Percentiles rank a stretch among this genome's conserved stretches.
Evolutionary conservation across 2,113 vertebrate genomes (phyloP).

Genomic region (Ranitomeya imitator): DNA sequence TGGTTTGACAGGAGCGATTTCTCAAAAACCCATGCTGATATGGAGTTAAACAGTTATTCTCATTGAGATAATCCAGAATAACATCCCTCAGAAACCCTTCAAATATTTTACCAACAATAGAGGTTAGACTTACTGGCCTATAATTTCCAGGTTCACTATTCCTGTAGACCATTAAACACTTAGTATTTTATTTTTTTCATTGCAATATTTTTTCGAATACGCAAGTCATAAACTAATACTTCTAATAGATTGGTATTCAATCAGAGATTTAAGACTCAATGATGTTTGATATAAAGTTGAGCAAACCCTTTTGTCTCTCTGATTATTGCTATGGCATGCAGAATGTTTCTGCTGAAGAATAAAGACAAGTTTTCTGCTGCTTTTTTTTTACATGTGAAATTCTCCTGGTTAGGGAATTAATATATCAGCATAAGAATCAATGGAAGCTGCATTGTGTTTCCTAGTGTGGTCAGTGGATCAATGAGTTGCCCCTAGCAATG

Average conservation of each 20-base stretch:
- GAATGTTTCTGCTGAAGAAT: conserved; percentile 21
- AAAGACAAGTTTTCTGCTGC: conserved; percentile 29
- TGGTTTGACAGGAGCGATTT: too few relatives aligned
- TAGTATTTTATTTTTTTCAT: not conserved
- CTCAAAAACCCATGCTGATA: too few relatives aligned
- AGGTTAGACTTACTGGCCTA: too few relatives aligned
- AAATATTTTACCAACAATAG: too few relatives aligned
- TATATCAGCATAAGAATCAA: conserved; percentile 48
- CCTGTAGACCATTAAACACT: not conserved
- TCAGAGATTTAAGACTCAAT: not conserved
- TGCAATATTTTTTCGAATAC: not conserved
- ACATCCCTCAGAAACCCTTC: too few relatives aligned
- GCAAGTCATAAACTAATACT: not conserved
- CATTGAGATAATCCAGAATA: too few relatives aligned
- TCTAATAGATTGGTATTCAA: not conserved
- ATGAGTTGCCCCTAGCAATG: conserved; percentile 45
- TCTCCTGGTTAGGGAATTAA: conserved; percentile 45
- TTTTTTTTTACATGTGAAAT: conserved; percentile 47
- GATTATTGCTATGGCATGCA: conserved; percentile 7
- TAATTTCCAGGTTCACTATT: too few relatives aligned
- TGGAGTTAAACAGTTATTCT: too few relatives aligned
- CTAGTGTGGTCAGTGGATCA: conserved; percentile 50
- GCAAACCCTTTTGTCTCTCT: conserved; percentile 9
- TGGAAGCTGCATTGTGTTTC: conserved; percentile 40
- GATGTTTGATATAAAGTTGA: not conserved